Conservation (phyloP, 2,888 invertebrate genomes). For the Dolichomitus sp. region DNA sequence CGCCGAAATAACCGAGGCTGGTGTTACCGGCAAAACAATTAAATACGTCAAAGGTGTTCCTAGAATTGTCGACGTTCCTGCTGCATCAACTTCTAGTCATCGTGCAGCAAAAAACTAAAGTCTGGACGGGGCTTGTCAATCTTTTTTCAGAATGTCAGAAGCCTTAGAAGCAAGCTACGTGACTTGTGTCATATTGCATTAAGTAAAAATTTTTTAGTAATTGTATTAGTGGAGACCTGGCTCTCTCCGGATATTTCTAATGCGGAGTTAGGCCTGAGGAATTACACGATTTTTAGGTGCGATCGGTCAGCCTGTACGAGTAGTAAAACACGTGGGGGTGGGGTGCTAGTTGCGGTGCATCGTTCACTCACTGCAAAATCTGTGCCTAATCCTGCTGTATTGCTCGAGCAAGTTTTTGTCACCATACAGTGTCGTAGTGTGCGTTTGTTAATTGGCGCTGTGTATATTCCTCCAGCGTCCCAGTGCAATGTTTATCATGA, state of each 20-base stretch:
- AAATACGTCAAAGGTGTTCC: neutral
- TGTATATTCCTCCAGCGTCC: neutral
- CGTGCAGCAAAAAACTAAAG: neutral
- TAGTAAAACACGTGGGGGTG: neutral
- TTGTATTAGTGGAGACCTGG: neutral
- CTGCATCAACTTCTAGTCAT: neutral
- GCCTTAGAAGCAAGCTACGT: neutral
- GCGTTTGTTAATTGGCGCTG: neutral
- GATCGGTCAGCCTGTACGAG: neutral
- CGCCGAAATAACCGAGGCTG: neutral
- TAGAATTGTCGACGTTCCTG: neutral
- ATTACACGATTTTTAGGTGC: neutral
- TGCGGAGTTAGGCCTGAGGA: neutral
- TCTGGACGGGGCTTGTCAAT: neutral
- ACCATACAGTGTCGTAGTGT: neutral
- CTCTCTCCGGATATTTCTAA: neutral
- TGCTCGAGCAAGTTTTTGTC: neutral
- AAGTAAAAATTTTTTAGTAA: neutral
- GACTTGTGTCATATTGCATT: neutral
- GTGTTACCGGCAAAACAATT: neutral
- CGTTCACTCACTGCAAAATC: neutral
- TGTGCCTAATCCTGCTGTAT: neutral
- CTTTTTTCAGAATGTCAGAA: neutral
- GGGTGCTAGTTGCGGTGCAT: neutral
- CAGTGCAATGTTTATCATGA: neutral